Base-by-base conservation (phyloP, 92 coral and sea anemone species). In the Palythoa grandiflora region DNA sequence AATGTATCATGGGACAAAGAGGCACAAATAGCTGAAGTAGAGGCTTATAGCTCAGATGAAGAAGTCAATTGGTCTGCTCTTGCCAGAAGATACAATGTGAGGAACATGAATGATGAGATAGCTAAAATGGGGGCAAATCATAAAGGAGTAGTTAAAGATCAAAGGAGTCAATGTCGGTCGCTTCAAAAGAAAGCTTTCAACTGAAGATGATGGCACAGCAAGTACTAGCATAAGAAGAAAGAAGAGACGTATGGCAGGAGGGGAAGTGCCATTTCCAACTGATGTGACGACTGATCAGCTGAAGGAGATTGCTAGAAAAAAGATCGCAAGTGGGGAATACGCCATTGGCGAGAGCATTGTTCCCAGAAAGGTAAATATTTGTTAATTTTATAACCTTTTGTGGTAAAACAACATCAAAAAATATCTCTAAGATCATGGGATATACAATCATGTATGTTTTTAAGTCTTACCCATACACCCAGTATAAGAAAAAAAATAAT, bases 271-370 rank as follows among this genome's bases (percentile, higher is more conserved):
- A 37, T 57, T 59, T 79, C 71, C 71, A 1, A 57, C 71, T 79
- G 71, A 79, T 38, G 84, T 79, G 84, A 79, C 84, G 37, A 37
- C 38, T 55, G 83, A 78, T 14, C 83, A 54, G 83, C 83, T 78
- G 50, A 78, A 78, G 66, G 83, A 55, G 71, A 78, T 28, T n/a
- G 83, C 68, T 20, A 71, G 47, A 68, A 63, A 87, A 39, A 77
- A 87, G 63, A 77, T 87, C 38, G 72, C 65, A 87, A 87, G 89
- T 77, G 89, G 87, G 50, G 89, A 86, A 75, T 86, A 86, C 48
- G 76, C 86, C 38, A 38, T 86, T 86, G 83, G 83, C 10, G 71
- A 86, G 65, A 87, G 87, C 75, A 87, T 87, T 75, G 87, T 87
- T 76, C 87, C 87, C 53, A 87, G 63, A 57, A 87, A 74, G 89